Evolutionary conservation across 2,797 vertebrate genomes (phyloP), one percentile per base, ranked within the genome.

Genomic region (Eulemur mongoz): DNA sequence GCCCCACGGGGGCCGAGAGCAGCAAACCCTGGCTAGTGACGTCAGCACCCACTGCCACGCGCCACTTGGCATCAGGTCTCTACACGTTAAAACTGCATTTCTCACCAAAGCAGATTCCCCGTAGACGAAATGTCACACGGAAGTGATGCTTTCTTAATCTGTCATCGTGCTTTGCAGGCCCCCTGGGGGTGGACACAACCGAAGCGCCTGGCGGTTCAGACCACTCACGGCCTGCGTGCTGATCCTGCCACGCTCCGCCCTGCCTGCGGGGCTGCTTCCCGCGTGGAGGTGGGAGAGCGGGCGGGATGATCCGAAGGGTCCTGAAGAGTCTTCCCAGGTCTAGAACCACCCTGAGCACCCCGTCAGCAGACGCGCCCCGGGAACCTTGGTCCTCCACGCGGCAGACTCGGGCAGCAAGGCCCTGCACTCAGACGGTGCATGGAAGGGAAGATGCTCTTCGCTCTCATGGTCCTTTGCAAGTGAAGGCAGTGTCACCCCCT

Each of bases 381-480:
- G 32, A 57, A 40, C 73, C 50, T 25, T 9, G 70, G n/a, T 25
- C 23, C 15, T 25, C 4, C 8, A 32, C 38, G 8, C 4, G 35
- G 79, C 20, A 12, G 54, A 61, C 20, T 0, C 0, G 1, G 38
- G 13, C 30, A 17, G 25, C 48, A 17, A 18, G 40, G 27, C 35
- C 27, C 35, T 1, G 20, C 5, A 12, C 38, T 40, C 59, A 40
- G 50, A 48, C 15, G 12, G 27, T 2, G 0, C 12, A 1, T 3
- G 38, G 2, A 7, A 17, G 38, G 8, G 0, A 5, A 2, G 4
- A 1, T 0, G 2, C 9, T n/a, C 8, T 48, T 7, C 1, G 13
- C 20, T 52, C 20, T 0, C 2, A 0, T 12, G 5, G 45, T 35
- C 54, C 35, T 27, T 52, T 2, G 0, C 2, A 4, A 32, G 2